Percentiles rank a stretch among this genome's conserved stretches.
Evolutionary conservation across 2,888 invertebrate species (phyloP).

Genomic region (Pseudococcus longispinus): DNA sequence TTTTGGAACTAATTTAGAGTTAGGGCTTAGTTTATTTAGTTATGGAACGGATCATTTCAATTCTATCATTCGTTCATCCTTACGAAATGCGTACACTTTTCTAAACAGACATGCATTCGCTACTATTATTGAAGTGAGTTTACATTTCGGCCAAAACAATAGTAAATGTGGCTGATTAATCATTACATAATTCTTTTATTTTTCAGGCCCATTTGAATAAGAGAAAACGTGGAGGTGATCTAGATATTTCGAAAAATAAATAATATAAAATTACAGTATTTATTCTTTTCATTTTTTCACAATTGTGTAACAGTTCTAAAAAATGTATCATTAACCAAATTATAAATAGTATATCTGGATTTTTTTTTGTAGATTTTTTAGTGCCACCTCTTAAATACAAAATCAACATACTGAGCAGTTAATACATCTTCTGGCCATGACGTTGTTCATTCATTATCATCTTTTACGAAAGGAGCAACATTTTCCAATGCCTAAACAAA

Average conservation of each 20-base stretch:
- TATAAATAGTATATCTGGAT: not conserved
- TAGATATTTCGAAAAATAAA: constrained; percentile 53
- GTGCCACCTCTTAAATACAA: not conserved
- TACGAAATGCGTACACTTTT: constrained; percentile 79
- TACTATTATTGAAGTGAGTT: constrained; percentile 71
- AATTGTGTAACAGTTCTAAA: not conserved
- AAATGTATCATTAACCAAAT: constrained; percentile 22
- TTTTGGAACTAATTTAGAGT: constrained; percentile 90
- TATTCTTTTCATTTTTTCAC: constrained; percentile 38
- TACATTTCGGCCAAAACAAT: not conserved
- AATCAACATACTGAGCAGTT: not conserved
- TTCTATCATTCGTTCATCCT: constrained; percentile 69
- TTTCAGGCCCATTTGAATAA: constrained; percentile 76
- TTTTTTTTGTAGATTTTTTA: not conserved
- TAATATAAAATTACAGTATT: constrained; percentile 40
- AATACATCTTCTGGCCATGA: not conserved
- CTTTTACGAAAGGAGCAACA: constrained; percentile 58
- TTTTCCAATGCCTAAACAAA: constrained; percentile 58
- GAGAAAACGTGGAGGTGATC: constrained; percentile 68
- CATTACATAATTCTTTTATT: constrained; percentile 51
- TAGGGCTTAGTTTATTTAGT: constrained; percentile 84
- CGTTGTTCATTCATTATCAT: constrained; percentile 54
- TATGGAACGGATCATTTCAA: constrained; percentile 76
- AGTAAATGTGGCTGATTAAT: not conserved
- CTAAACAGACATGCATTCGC: constrained; percentile 76